These are phyloP conservation scores for Tetrapedia diversipes DNA, from an alignment of 2,888 invertebrate genomes.

Conservation along the genomic window DNA sequence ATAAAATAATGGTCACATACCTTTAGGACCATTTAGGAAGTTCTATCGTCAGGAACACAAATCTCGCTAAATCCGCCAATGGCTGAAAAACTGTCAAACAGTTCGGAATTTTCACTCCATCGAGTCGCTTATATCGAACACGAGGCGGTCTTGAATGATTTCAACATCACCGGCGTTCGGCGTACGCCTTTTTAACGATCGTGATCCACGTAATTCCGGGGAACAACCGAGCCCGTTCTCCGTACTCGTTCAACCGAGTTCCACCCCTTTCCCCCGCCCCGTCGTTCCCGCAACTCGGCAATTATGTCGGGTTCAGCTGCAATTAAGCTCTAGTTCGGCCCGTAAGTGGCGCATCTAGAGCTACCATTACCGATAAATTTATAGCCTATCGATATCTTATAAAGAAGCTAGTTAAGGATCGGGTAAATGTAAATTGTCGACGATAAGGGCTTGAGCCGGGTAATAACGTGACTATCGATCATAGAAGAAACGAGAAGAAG, in stretches of 20 bases:
- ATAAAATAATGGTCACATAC: too few relatives aligned
- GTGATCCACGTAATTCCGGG: constrained; percentile 43
- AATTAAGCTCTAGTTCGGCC: constrained; percentile 56
- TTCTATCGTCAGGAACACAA: too few relatives aligned
- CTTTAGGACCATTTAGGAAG: too few relatives aligned
- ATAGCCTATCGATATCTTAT: constrained; percentile 34
- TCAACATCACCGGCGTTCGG: constrained; percentile 30
- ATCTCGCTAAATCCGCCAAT: too few relatives aligned
- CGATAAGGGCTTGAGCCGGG: background rate
- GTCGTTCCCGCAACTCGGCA: constrained; percentile 28
- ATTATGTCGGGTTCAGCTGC: constrained; percentile 56
- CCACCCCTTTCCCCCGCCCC: too few relatives aligned
- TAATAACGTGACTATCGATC: constrained; percentile 4
- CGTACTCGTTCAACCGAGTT: constrained; percentile 16
- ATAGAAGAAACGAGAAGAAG: background rate
- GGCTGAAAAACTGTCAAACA: too few relatives aligned
- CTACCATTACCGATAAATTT: constrained; percentile 42
- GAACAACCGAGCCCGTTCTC: constrained; percentile 36
- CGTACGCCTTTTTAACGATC: constrained; percentile 44
- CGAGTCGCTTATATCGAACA: constrained; percentile 14
- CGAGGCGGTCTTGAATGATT: constrained; percentile 21
- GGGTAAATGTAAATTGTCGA: constrained; percentile 26
- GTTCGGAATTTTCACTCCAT: constrained; percentile 6
- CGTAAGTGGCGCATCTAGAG: constrained; percentile 26
- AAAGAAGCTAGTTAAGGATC: constrained; percentile 14